Evolutionary conservation across 2,888 invertebrate genomes (phyloP).

Genomic region (Actias luna): DNA sequence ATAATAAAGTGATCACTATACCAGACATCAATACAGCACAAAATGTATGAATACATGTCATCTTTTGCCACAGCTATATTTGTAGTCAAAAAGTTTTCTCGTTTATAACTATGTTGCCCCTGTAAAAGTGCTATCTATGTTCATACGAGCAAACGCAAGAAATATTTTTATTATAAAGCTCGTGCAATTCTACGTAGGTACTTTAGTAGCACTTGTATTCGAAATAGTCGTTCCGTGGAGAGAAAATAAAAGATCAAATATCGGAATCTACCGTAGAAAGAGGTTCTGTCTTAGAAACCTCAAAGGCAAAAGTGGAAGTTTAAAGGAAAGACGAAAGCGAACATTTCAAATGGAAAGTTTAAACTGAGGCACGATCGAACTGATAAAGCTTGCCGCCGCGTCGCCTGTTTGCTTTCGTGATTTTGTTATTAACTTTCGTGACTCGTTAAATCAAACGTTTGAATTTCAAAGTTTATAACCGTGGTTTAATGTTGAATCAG

Average conservation of each 20-base stretch:
- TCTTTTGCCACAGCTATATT: background rate
- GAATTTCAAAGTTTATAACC: conserved; percentile 26
- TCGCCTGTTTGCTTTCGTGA: conserved; percentile 47
- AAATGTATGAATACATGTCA: background rate
- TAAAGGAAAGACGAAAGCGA: conserved; percentile 62
- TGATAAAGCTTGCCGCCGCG: conserved; percentile 48
- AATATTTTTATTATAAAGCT: background rate
- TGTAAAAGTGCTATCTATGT: conserved; percentile 6
- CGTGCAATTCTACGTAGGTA: conserved; percentile 16
- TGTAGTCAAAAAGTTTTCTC: conserved; percentile 17
- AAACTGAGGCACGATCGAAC: conserved; percentile 50
- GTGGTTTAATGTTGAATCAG: conserved; percentile 18
- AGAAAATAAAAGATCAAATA: conserved; percentile 50
- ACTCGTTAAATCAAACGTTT: conserved; percentile 33
- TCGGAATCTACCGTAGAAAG: conserved; percentile 50
- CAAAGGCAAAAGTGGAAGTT: conserved; percentile 66
- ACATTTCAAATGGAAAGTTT: conserved; percentile 65
- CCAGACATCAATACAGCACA: background rate
- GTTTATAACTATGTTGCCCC: conserved; percentile 21
- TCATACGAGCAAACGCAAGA: background rate
- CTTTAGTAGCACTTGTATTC: conserved; percentile 23
- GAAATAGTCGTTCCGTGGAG: conserved; percentile 36
- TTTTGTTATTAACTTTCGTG: conserved; percentile 47
- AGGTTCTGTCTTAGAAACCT: conserved; percentile 65
- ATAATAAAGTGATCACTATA: background rate